Evolutionary conservation across 2,797 vertebrate genomes (phyloP).

Genomic region (Melanotaenia trifasciata): DNA sequence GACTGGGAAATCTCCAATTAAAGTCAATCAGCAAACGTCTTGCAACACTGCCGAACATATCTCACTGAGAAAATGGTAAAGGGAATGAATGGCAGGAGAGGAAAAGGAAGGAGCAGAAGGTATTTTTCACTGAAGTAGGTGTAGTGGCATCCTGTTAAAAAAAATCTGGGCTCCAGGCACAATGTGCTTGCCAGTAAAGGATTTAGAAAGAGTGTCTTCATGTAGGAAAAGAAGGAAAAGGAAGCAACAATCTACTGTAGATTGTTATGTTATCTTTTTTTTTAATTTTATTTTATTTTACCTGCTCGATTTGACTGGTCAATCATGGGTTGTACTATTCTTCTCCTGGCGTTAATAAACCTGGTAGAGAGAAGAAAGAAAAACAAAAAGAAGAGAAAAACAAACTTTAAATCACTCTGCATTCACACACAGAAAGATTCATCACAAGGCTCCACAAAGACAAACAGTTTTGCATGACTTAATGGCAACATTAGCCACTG

Average conservation of each 20-base stretch:
- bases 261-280: constrained; percentile 33
- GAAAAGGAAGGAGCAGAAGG: constrained; percentile 31
- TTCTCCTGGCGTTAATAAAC: constrained; percentile 99
- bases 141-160: constrained; percentile 35
- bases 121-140: constrained; percentile 12
- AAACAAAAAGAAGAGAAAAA: constrained; percentile 61
- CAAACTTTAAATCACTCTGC: constrained; percentile 80
- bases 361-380: constrained; percentile 85
- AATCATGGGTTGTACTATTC: constrained; percentile 99
- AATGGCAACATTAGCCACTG: constrained; percentile 79
- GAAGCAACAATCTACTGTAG: not conserved
- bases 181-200: constrained; percentile 53
- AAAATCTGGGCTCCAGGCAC: constrained; percentile 55
- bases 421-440: constrained; percentile 74
- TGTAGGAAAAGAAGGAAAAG: constrained; percentile 28
- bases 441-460: constrained; percentile 77
- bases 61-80: constrained; percentile 68
- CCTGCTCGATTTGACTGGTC: constrained; percentile 99
- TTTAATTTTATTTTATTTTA: constrained; percentile 85
- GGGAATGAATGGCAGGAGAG: constrained; percentile 46
- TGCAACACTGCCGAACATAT: constrained; percentile 80
- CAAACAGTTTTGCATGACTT: constrained; percentile 82
- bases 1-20: constrained; percentile 97
- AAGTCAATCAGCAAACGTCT: constrained; percentile 93
- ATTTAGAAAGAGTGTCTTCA: constrained; percentile 50